A percentile compares a stretch with the other conserved stretches of the same genome.
phyloP scores from a whole-genome alignment of 2,113 vertebrate genomes.

The Lamprotornis superbus region DNA sequence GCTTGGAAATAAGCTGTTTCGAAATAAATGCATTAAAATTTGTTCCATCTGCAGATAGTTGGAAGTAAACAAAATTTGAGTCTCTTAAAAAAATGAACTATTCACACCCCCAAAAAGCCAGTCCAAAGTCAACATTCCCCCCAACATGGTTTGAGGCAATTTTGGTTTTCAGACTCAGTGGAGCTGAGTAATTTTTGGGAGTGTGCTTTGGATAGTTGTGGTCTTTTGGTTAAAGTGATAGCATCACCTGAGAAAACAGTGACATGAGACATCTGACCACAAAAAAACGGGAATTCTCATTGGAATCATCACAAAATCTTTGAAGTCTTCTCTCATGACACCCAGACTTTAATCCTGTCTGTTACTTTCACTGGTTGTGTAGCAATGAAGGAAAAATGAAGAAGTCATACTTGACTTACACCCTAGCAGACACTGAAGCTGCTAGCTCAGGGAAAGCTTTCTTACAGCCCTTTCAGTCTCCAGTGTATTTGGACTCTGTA shows the following conservation, averaged over 20 bases:
- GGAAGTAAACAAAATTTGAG: not conserved
- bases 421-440: not conserved
- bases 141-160: not conserved
- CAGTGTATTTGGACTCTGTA: not conserved
- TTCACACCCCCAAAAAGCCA: not conserved
- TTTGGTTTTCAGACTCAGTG: not conserved
- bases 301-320: not conserved
- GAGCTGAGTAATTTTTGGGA: not conserved
- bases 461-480: not conserved
- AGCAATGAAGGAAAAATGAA: not conserved
- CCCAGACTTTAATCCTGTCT: not conserved
- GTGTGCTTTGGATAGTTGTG: not conserved
- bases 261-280: not conserved
- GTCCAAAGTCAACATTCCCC: not conserved
- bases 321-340: not conserved
- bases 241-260: not conserved
- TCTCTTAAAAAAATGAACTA: not conserved
- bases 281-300: not conserved
- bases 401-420: not conserved
- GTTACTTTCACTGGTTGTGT: not conserved
- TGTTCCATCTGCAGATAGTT: not conserved
- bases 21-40: not conserved
- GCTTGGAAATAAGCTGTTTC: not conserved
- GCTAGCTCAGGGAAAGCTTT: not conserved
- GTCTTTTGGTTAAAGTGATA: not conserved